Evolutionary conservation across 2,797 vertebrate genomes (phyloP).

Genomic region (Pseudochaenichthys georgianus): DNA sequence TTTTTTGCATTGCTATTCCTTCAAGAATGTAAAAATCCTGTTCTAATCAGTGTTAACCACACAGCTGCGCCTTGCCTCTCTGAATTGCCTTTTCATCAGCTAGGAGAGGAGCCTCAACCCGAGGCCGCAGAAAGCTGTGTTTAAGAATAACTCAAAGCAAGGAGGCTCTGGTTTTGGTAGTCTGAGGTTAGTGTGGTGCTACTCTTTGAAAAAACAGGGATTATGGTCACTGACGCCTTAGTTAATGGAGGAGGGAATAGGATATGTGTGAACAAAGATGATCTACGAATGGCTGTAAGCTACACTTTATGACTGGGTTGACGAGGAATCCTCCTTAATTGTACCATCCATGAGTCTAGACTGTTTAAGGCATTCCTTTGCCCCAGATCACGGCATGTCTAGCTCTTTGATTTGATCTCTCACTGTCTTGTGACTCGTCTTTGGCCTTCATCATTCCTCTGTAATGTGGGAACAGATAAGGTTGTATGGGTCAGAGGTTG

Average conservation of each 20-base stretch:
- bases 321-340: conserved; percentile 48
- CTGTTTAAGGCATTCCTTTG: conserved; percentile 30
- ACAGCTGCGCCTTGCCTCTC: conserved; percentile 14
- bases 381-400: conserved; percentile 31
- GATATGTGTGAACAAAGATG: conserved; percentile 32
- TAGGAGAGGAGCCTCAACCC: conserved; percentile 20
- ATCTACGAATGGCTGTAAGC: conserved; percentile 26
- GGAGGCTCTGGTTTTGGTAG: conserved; percentile 11
- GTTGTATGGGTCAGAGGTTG: conserved; percentile 13
- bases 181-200: conserved; percentile 52
- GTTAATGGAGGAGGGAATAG: conserved; percentile 25
- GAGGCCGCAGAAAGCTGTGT: conserved; percentile 33
- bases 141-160: conserved; percentile 41
- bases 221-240: conserved; percentile 34
- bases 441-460: conserved; percentile 28
- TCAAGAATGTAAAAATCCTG: conserved; percentile 27
- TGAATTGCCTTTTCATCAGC: conserved; percentile 22
- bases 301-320: conserved; percentile 14
- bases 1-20: conserved; percentile 18
- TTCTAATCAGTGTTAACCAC: conserved; percentile 22
- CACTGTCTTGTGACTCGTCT: conserved; percentile 43
- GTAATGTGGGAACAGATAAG: conserved; percentile 12
- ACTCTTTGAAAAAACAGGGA: conserved; percentile 32
- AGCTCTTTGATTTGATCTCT: conserved; percentile 31
- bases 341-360: conserved; percentile 41